phyloP scores from a whole-genome alignment of 2,797 vertebrate genomes.

The Parambassis ranga region DNA sequence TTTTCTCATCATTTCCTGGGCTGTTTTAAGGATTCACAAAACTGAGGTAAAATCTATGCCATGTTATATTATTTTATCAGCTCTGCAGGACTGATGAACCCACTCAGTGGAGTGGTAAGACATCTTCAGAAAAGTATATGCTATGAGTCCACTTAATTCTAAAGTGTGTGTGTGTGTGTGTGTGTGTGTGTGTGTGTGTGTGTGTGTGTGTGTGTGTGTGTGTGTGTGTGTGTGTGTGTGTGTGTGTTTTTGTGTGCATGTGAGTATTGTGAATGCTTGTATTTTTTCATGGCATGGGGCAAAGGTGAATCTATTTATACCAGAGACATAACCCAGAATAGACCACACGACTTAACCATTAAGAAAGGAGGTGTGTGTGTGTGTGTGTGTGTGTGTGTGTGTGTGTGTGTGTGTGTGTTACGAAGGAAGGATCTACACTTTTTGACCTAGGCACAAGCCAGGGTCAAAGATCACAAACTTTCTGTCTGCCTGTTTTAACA shows the following conservation, averaged over 20 bases:
- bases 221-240: not conserved
- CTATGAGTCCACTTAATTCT: too few species aligned
- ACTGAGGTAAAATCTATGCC: too few species aligned
- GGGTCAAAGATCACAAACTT: slow-evolving; percentile 75
- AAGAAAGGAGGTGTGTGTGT: slow-evolving; percentile 1
- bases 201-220: not conserved
- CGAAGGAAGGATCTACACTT: slow-evolving; percentile 62
- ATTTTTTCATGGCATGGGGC: slow-evolving; percentile 31
- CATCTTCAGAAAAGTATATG: too few species aligned
- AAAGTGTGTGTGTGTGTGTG: too few species aligned
- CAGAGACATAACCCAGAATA: slow-evolving; percentile 62
- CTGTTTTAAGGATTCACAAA: too few species aligned
- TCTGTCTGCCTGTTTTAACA: slow-evolving; percentile 76
- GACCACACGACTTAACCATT: slow-evolving; percentile 52
- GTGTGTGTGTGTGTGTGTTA: slow-evolving; percentile 52
- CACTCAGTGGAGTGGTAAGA: too few species aligned
- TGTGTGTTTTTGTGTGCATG: too few species aligned
- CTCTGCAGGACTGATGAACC: too few species aligned
- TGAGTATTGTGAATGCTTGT: slow-evolving; percentile 19
- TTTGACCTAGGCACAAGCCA: slow-evolving; percentile 82
- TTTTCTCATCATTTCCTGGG: too few species aligned
- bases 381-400: not conserved
- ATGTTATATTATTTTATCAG: too few species aligned
- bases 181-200: too few species aligned
- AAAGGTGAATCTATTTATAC: slow-evolving; percentile 73